Base-by-base conservation (phyloP, 1,140 invertebrate species). In the Lineus longissimus region DNA sequence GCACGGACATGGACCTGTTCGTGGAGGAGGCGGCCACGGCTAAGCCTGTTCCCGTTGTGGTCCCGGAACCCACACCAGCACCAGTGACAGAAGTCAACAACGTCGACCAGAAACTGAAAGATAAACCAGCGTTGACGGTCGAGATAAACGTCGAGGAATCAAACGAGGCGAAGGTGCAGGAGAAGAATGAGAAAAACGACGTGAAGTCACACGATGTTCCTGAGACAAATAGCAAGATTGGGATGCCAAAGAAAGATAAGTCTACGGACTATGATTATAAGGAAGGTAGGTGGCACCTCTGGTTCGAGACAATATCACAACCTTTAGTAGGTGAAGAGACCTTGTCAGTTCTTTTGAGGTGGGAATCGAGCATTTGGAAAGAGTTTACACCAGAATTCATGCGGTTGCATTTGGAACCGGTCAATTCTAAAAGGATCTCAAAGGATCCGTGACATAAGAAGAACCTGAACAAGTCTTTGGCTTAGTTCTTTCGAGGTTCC, bases 1-100 rank as follows among this genome's bases (percentile, higher is more conserved):
- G 73, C 13, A 62, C 69, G 11, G 74, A 74, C 47, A 73, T 70
- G 69, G 72, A 73, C 59, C 70, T 69, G 22, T 76, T 73, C 61
- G 59, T 65, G 0, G 22, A 6, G 7, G 33, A 40, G 22, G 56
- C 47, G 4, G 4, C 47, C 6, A 7, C 25, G 4, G 4, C 47
- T 51, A 6, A 19, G n/a, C 19, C 47, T 4, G 4, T n/a, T 51
- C 47, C 47, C 4, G 25, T n/a, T 7, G 47, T 6, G n/a, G 6
- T 9, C 4, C 47, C 6, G n/a, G 47, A 23, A 23, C 19, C 47
- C 25, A 51, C 47, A 23, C 47, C 47, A 13, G 40, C 40, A 23
- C 47, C 47, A n/a, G 47, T 51, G n/a, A 9, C 25, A 23, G 25
- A 36, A 15, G 33, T 36, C 6, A 36, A 36, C 15, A 36, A 36